phyloP scores from a whole-genome alignment of 2,113 vertebrate genomes.

The Oreocharis arfaki region DNA sequence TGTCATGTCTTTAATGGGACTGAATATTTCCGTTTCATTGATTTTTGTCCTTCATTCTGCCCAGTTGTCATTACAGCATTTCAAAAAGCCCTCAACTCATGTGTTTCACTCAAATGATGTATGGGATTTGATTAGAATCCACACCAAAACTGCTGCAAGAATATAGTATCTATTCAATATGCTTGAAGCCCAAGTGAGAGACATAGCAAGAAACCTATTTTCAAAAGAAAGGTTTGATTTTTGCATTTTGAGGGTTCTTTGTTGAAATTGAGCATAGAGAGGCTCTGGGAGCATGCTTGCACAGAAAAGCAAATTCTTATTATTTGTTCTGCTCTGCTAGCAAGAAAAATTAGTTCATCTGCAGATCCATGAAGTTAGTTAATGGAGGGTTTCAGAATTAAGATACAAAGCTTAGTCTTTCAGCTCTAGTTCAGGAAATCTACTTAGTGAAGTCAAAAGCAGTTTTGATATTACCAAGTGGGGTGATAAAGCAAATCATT shows the following conservation, averaged over 20 bases:
- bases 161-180: neutral
- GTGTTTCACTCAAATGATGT: neutral
- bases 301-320: neutral
- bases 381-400: neutral
- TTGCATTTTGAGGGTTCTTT: neutral
- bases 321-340: neutral
- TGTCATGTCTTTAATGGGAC: neutral
- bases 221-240: neutral
- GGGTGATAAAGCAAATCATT: neutral
- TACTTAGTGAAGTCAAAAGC: neutral
- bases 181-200: neutral
- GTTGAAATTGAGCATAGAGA: neutral
- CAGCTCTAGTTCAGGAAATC: neutral
- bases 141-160: neutral
- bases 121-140: neutral
- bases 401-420: neutral
- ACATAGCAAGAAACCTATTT: neutral
- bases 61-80: neutral
- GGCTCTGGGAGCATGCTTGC: neutral
- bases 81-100: neutral
- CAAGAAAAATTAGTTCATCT: slow-evolving; percentile 1
- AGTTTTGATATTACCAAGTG: neutral
- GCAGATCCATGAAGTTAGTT: neutral
- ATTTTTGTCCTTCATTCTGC: slow-evolving; percentile 7
- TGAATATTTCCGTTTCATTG: neutral